Conservation (phyloP, 1,140 invertebrate species). For the Drosophila sulfurigaster region DNA sequence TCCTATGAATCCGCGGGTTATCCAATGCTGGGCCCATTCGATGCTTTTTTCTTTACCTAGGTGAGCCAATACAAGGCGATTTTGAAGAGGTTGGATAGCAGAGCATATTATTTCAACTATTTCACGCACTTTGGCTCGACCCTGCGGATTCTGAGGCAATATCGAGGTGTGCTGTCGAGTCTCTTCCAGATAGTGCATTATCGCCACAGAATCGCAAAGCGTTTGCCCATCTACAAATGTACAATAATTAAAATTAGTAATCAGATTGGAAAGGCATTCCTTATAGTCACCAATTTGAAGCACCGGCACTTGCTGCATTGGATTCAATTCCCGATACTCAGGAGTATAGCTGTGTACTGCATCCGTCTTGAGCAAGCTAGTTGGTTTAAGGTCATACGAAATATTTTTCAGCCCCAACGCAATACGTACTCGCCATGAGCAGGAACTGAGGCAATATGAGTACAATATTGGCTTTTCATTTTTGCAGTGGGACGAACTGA, state of each 20-base stretch:
- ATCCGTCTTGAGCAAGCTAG: slow-evolving; percentile 95
- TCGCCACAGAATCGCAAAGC: slow-evolving; percentile 95
- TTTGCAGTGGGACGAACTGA: no score
- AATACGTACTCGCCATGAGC: slow-evolving; percentile 95
- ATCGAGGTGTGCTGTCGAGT: slow-evolving; percentile 95
- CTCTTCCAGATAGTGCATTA: slow-evolving; percentile 98
- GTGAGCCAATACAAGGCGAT: slow-evolving; percentile 92
- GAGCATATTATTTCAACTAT: slow-evolving; percentile 92
- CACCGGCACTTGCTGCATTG: slow-evolving; percentile 97
- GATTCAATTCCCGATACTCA: slow-evolving; percentile 95
- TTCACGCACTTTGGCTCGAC: slow-evolving; percentile 92
- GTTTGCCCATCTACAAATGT: slow-evolving; percentile 89
- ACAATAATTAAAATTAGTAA: slow-evolving; percentile 40
- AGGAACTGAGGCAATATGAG: slow-evolving; percentile 96
- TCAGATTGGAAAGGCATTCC: slow-evolving; percentile 34
- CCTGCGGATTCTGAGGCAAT: slow-evolving; percentile 94
- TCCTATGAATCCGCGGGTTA: slow-evolving; percentile 90
- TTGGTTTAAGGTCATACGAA: slow-evolving; percentile 96
- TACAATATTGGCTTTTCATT: slow-evolving; percentile 85
- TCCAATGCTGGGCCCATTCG: slow-evolving; percentile 97
- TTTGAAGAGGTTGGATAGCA: slow-evolving; percentile 98
- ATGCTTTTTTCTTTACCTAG: slow-evolving; percentile 92
- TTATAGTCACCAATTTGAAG: slow-evolving; percentile 89
- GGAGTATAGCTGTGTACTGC: slow-evolving; percentile 91
- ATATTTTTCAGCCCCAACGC: slow-evolving; percentile 97